Evolutionary conservation across 2,113 vertebrate genomes (phyloP), one percentile per base, ranked within the genome.

Genomic region (Sorex fumeus): DNA sequence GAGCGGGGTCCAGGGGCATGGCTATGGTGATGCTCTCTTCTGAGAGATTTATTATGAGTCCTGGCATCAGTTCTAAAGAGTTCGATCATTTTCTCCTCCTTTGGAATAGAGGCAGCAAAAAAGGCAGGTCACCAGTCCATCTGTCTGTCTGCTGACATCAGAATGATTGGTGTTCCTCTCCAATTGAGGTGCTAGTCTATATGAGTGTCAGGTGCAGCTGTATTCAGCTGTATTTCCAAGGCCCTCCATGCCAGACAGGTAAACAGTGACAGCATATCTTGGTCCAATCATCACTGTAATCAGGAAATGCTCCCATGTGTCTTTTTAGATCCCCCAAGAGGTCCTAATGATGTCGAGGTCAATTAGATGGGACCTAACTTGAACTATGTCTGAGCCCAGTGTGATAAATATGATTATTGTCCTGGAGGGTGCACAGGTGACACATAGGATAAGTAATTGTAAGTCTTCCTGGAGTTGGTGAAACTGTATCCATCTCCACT

Each of bases 391-490:
- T 74, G 30, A 70, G 30, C 5, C 60, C 25, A 85, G 47, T 18
- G 0, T 3, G 8, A 6, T 78, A 28, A 9, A 53, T 2, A 74
- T 45, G 43, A 47, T 18, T n/a, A 16, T 18, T 84, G 53, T 23
- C 28, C 12, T 57, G 67, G n/a, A 88, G 15, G 15, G 15, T 13
- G 23, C 1, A 16, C 18, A 30, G 0, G 0, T 40, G 30, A 9
- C 15, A 0, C 23, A 9, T 1, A 71, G 60, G 34, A 82, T 23
- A 62, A 79, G 18, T 3, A 27, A 6, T 3, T 16, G 25, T 70
- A 89, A 79, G 74, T 6, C 70, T 91, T 93, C 88, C 81, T 81
- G 45, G n/a, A 71, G 23, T 62, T 84, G 40, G 64, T 83, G 45
- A 69, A 8, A 27, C 40, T 57, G 40, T 57, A 62, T 25, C 13